Evolutionary conservation across 2,113 vertebrate species (phyloP), one percentile per base, ranked within the genome.

Genomic region (Passer domesticus): DNA sequence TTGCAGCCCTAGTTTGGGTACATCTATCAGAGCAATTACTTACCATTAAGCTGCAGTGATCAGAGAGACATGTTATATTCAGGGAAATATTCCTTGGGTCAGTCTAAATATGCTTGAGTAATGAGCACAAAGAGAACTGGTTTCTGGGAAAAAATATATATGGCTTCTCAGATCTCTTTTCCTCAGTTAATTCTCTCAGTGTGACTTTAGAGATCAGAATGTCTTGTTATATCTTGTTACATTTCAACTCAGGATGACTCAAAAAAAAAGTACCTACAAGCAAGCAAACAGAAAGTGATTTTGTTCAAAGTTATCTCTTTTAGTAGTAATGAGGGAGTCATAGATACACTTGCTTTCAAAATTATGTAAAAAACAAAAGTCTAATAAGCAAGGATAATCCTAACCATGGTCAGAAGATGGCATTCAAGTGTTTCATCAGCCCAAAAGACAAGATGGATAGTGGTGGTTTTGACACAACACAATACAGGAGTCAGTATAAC

Each of bases 301-400:
- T 80, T 44, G 49, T 66, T 52, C 24, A 28, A 87, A 91, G 19
- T 53, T 33, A 1, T 22, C 22, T 83, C 44, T 75, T 72, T 30
- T 33, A 62, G 22, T 20, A 64, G n/a, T 17, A 50, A 82, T 64
- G 52, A 77, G 30, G 50, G 11, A 66, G 73, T 78, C 77, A 76
- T 28, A 93, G 44, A 79, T 28, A 56, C 2, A 59, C 15, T 70
- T 73, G 20, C 23, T 86, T 80, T 88, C 62, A 60, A 76, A 74
- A 15, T 44, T 47, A 24, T 0, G 2, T 28, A n/a, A 63, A 92
- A 88, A 74, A 3, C 6, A 17, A 0, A 50, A 50, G 25, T 13
- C 44, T 87, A 49, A 68, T 13, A 37, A 83, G 76, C 39, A 77
- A 52, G 28, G 35, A 31, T 69, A 9, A 39, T 74, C 41, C n/a